Base-by-base conservation (phyloP, 1,140 invertebrate genomes). In the Drosophila pallidifrons region DNA sequence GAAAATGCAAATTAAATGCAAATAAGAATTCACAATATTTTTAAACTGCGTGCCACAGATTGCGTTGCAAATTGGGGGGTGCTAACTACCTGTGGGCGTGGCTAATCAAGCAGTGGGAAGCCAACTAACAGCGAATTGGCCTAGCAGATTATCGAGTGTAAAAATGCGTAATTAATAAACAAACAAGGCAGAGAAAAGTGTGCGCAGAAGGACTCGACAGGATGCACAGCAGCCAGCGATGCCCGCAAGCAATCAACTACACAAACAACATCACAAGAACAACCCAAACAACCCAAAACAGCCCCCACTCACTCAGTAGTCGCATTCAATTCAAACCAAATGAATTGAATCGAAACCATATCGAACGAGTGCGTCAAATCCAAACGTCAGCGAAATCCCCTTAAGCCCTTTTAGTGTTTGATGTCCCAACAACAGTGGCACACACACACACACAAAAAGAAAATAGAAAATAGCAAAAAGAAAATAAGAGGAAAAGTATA, bases 1-100 rank as follows among this genome's bases (percentile, higher is more conserved):
- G 78, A 81, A 88, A 79, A 91, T 91, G 87, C 79, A 91, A 92
- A 92, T 91, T 54, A 70, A 77, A 81, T 88, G 81, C 77, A 91
- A 92, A 91, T 79, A 86, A 77, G 75, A 65, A 91, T 91, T 91
- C 81, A 32, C 30, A 32, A 32, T 85, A 43, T 13, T 43, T 43
- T 43, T 89, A 81, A 81, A 66, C 59, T 75, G 68, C 28, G 64
- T 43, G 41, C 20, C 57, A 30, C 55, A 77, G 81, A 80, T 80
- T 85, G 57, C 15, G 7, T 25, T 2, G 11, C 7, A 7, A 25
- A 43, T 54, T 61, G 32, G 46, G 45, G 58, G 49, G n/a, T 41
- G 63, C 11, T 64, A 13, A 25, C 32, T 52, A 41, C 11, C 13
- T 54, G 75, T 75, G 71, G 81, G 81, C 68, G 81, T 65, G 57